Evolutionary conservation across 2,888 invertebrate species (phyloP).

Genomic region (Elysia crispata): DNA sequence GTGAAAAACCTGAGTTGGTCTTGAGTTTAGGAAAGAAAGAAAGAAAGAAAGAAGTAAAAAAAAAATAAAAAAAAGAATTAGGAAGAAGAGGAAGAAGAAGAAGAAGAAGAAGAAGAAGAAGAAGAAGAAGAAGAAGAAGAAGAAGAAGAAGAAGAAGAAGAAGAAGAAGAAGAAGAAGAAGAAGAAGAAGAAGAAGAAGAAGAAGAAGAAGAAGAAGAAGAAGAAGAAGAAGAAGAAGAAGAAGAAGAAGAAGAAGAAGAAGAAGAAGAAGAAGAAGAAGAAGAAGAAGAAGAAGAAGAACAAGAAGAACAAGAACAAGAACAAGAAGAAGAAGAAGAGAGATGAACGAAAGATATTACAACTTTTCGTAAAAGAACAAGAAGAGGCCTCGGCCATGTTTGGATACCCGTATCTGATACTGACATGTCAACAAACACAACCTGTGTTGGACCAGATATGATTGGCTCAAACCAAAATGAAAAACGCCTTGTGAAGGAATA

Average conservation of each 20-base stretch:
- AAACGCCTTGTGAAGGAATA: too few species aligned
- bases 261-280: neutral
- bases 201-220: constrained; percentile 3
- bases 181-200: neutral
- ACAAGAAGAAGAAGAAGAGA: neutral
- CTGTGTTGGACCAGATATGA: too few species aligned
- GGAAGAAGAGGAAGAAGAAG: neutral
- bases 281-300: constrained; percentile 16
- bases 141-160: neutral
- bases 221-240: constrained; percentile 3
- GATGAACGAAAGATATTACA: neutral
- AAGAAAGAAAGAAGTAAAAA: too few species aligned
- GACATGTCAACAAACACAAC: too few species aligned
- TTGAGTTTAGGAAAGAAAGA: too few species aligned
- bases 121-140: constrained; percentile 1
- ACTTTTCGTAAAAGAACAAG: neutral
- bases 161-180: neutral
- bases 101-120: constrained; percentile 11
- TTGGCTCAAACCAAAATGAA: too few species aligned
- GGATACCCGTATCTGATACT: too few species aligned
- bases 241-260: constrained; percentile 12
- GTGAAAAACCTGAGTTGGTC: too few species aligned
- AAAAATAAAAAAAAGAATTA: too few species aligned
- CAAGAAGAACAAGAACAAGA: constrained; percentile 5
- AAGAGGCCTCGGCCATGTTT: too few species aligned